Evolutionary conservation across 2,888 invertebrate species (phyloP), one percentile per base, ranked within the genome.

Genomic region (Nycteola revayana): DNA sequence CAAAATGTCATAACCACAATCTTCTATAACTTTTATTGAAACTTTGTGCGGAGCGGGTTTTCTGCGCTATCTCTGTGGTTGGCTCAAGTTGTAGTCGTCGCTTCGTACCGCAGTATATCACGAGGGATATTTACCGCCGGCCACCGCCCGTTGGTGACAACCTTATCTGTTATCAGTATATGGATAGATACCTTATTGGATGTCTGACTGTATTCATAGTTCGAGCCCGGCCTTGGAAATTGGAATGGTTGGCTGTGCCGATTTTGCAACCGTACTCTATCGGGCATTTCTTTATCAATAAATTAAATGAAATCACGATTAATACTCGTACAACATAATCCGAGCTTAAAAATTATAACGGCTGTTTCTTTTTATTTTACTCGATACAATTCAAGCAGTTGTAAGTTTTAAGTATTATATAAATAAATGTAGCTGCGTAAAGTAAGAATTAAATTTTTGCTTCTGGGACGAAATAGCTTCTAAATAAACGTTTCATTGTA

Each of bases 161-260:
- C 73, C 75, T 82, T 87, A 87, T 86, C 86, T 80, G 84, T 88
- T 88, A 88, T 87, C 87, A 88, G 68, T 86, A 76, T 82, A 82
- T 60, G 66, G 70, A 81, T 79, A 79, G 74, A 76, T 75, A 57
- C 49, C 55, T 72, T 71, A 72, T 73, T 68, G 60, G 70, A 70
- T 64, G 55, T 49, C 41, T 45, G 56, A 49, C 56, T 67, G 57
- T 71, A 83, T 77, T 61, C 68, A 81, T 81, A 83, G 81, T 58
- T 42, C 25, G 43, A 57, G 47, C 36, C 41, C 65, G 61, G 68
- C 70, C 66, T 71, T 70, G 66, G 49, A 50, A 46, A 53, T 60
- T 60, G 44, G 42, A 61, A 51, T 41, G 49, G 42, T 32, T 49
- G n/a, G n/a, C 44, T 31, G 22, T 21, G 6, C 34, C 35, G 42